These are phyloP conservation scores for Arge pagana DNA, from an alignment of 2,888 invertebrate species.

Conservation along the genomic window DNA sequence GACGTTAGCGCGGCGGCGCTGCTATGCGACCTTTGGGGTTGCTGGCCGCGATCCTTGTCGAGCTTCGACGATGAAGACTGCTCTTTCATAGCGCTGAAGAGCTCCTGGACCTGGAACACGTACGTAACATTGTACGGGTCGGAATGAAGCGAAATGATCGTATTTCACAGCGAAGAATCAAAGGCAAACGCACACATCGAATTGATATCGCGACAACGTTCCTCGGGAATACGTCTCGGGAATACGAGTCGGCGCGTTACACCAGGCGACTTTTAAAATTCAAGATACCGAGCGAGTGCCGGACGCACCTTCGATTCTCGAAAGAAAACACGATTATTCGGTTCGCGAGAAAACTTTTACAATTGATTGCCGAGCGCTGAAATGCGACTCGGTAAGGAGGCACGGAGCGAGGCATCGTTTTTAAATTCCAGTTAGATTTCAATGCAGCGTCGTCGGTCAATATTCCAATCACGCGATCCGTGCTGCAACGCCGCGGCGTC, in stretches of 20 bases:
- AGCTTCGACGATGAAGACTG: constrained; percentile 47
- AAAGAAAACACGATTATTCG: no score
- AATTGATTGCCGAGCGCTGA: no score
- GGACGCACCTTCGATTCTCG: no score
- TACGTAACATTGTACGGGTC: neutral
- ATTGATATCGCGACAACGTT: no score
- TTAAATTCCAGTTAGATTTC: no score
- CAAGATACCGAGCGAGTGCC: no score
- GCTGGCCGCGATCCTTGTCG: constrained; percentile 43
- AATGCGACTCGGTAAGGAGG: no score
- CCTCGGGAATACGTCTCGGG: no score
- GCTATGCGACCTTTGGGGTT: constrained; percentile 59
- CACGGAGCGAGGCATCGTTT: no score
- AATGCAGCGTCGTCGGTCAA: constrained; percentile 13
- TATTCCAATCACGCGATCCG: constrained; percentile 16
- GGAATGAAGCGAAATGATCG: constrained; percentile 4
- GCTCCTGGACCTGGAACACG: constrained; percentile 48
- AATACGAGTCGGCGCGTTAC: no score
- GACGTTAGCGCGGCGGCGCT: constrained; percentile 73
- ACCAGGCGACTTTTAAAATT: no score
- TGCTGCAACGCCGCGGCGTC: constrained; percentile 5
- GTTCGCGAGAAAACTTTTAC: no score
- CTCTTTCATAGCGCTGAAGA: constrained; percentile 56
- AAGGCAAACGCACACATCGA: neutral
- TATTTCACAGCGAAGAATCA: neutral